phyloP scores from a whole-genome alignment of 2,113 vertebrate genomes.

The Blennius ocellaris region DNA sequence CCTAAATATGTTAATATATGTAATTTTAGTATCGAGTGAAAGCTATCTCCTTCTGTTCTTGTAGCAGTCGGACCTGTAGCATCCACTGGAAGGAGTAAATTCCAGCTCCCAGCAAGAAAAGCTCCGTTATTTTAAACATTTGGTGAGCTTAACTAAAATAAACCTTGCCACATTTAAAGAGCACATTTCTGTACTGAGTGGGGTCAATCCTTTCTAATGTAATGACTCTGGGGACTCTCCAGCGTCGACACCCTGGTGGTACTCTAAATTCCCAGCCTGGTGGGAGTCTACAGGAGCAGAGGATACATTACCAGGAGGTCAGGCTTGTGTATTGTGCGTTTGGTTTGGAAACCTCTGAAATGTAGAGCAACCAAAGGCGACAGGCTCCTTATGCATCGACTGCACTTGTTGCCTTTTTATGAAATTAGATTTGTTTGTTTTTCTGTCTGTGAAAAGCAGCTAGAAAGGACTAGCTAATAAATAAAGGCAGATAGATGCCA shows the following conservation, averaged over 20 bases:
- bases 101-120: background rate
- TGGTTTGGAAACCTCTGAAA: background rate
- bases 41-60: too few relatives aligned
- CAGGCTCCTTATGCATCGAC: too few relatives aligned
- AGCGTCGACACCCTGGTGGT: background rate
- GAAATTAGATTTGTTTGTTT: too few relatives aligned
- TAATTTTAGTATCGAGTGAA: too few relatives aligned
- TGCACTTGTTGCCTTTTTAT: too few relatives aligned
- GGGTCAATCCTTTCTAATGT: background rate
- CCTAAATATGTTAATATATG: too few relatives aligned
- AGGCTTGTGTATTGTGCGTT: background rate
- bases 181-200: background rate
- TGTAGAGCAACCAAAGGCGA: too few relatives aligned
- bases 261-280: background rate
- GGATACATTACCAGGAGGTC: background rate
- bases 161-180: background rate
- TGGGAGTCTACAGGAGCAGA: background rate
- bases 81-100: background rate
- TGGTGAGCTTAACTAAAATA: slow-evolving; percentile 9
- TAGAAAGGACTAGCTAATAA: too few relatives aligned
- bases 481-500: too few relatives aligned
- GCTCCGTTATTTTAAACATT: background rate
- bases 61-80: too few relatives aligned
- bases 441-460: too few relatives aligned
- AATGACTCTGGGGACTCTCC: background rate